phyloP scores from a whole-genome alignment of 2,888 invertebrate species.

The Gryllus longicercus region DNA sequence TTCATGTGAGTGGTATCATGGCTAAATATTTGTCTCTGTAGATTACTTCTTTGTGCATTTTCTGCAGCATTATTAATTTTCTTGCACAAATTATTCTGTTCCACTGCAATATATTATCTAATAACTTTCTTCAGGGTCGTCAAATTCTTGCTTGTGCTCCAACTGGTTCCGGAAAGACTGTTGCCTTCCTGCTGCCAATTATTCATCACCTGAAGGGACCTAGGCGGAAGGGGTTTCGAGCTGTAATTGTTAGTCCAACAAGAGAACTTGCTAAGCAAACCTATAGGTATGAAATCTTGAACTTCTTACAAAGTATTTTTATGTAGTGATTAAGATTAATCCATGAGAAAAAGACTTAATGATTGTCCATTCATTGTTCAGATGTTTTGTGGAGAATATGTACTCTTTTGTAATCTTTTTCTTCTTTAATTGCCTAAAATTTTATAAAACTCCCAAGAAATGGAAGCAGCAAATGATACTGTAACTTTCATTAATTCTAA shows the following conservation, averaged over 20 bases:
- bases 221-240: constrained; percentile 72
- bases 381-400: no score
- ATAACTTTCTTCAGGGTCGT: constrained; percentile 54
- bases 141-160: constrained; percentile 93
- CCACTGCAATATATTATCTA: background rate
- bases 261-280: constrained; percentile 92
- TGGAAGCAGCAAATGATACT: no score
- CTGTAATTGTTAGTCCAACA: constrained; percentile 87
- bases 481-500: no score
- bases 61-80: no score
- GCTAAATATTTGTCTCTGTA: no score
- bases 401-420: no score
- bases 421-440: no score
- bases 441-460: no score
- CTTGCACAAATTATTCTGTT: background rate
- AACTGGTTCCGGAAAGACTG: constrained; percentile 96
- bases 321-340: background rate
- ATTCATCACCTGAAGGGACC: constrained; percentile 71
- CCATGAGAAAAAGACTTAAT: background rate
- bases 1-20: no score
- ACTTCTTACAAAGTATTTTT: background rate
- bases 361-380: background rate
- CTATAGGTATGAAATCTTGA: constrained; percentile 46
- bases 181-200: constrained; percentile 88
- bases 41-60: no score